Percentiles rank a stretch among this genome's conserved stretches.
Evolutionary conservation across 2,113 vertebrate genomes (phyloP).

Genomic region (Loxodonta africana): DNA sequence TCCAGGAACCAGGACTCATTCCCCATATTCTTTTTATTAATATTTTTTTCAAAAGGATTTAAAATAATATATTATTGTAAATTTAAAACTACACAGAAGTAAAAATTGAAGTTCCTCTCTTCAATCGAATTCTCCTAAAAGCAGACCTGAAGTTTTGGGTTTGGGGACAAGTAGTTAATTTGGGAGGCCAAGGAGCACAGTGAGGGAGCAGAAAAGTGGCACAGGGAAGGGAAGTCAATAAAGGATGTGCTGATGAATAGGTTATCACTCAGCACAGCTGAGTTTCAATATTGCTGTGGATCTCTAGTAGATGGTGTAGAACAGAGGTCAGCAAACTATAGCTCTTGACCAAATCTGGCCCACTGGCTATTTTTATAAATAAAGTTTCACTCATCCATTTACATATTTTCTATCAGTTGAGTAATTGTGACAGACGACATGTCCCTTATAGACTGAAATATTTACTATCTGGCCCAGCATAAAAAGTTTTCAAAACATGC

Average conservation of each 20-base stretch:
- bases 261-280: neutral
- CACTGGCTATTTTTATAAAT: constrained; percentile 18
- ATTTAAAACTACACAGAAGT: neutral
- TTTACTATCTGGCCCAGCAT: neutral
- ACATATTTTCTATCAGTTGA: constrained; percentile 17
- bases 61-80: neutral
- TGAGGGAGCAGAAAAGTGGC: neutral
- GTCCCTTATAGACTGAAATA: constrained; percentile 46
- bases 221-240: neutral
- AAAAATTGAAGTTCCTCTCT: constrained; percentile 46
- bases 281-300: neutral
- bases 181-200: neutral
- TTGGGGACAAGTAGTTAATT: neutral
- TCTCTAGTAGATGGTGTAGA: neutral
- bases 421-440: neutral
- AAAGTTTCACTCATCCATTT: neutral
- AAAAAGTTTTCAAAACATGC: neutral
- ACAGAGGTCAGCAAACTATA: neutral
- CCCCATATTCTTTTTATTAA: neutral
- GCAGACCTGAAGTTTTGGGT: neutral
- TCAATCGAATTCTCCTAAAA: neutral
- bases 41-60: neutral
- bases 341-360: neutral
- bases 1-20: neutral
- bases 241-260: neutral